Base-by-base conservation (phyloP, 2,113 vertebrate genomes). In the Aleadryas rufinucha region DNA sequence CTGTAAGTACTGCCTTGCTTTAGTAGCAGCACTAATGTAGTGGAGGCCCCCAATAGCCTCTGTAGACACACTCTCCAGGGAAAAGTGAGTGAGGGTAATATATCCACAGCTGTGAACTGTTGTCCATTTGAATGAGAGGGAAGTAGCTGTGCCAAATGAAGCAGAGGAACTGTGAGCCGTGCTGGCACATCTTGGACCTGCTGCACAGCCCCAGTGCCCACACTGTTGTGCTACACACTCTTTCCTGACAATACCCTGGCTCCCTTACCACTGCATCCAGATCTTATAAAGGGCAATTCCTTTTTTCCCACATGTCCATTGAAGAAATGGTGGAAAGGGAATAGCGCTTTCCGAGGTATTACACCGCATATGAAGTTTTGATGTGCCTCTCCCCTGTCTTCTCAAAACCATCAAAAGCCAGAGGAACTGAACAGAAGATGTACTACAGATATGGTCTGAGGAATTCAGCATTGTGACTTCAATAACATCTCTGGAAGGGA, bases 101-200 rank as follows among this genome's bases (percentile, higher is more conserved):
- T 0, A 44, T 16, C 20, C 6, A 17, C 90, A 93, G 92, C 78
- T 93, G 92, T 39, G 66, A 74, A 13, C 39, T 66, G 9, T 1
- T 76, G 42, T 50, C 59, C 30, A 3, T 45, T 77, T 63, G 54
- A 69, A n/a, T 0, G 0, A 69, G 63, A 33, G 23, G 45, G 23
- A 70, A 31, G 26, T 23, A 20, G 19, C 70, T 79, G 54, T 50
- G 63, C 45, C 2, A 7, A 65, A 57, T 9, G 31, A 66, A 76
- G 50, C 2, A 1, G n/a, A 70, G 31, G 72, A 80, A 6, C 2
- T 1, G 14, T 19, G 59, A 81, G 27, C 35, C 0, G 0, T 44
- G 33, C 11, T 0, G 0, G 42, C 2, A 8, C 35, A 54, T 47
- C 24, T 33, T 42, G 39, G 66, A 35, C 49, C n/a, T 69, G 28